Evolutionary conservation across 2,113 vertebrate genomes (phyloP).

Genomic region (Syrmaticus mikado): DNA sequence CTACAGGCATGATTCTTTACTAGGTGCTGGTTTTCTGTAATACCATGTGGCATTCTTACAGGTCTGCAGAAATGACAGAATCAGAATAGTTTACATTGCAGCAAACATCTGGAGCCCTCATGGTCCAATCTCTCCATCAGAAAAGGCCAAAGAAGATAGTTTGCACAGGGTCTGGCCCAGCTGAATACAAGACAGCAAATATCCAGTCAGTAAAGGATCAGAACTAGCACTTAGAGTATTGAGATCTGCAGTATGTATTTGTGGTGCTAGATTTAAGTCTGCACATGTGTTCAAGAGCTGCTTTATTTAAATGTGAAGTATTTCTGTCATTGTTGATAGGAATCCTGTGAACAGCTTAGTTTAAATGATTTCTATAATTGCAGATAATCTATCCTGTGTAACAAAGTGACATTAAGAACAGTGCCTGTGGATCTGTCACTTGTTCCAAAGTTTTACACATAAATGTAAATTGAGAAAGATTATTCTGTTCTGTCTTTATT

Average conservation of each 20-base stretch:
- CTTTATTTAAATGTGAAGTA: background rate
- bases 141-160: background rate
- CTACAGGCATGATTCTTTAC: background rate
- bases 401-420: constrained; percentile 4
- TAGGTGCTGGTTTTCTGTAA: background rate
- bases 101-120: background rate
- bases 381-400: constrained; percentile 3
- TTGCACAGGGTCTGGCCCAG: background rate
- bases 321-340: background rate
- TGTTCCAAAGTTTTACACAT: background rate
- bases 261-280: background rate
- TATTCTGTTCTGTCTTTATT: constrained; percentile 6
- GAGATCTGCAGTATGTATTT: background rate
- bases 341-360: background rate
- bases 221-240: background rate
- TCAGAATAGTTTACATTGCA: background rate
- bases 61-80: background rate
- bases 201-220: background rate
- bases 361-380: background rate
- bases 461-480: constrained; percentile 8
- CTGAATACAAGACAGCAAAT: background rate
- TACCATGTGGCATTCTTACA: background rate
- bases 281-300: background rate
- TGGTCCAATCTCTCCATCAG: background rate
- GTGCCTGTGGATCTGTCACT: background rate